Evolutionary conservation across 2,888 invertebrate genomes (phyloP).

Genomic region (Idaea straminata): DNA sequence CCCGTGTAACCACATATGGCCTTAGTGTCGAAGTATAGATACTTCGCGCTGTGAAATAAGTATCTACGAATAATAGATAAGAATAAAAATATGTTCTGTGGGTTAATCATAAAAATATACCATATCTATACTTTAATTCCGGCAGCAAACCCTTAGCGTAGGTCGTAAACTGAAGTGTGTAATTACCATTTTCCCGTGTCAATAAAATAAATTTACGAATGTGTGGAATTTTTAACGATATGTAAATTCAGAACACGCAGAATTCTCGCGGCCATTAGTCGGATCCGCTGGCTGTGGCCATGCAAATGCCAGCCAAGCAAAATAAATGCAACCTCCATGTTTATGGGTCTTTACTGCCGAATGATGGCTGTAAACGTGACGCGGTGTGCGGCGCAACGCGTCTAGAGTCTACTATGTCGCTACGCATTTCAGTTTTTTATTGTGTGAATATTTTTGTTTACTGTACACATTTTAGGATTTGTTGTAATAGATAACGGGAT

Average conservation of each 20-base stretch:
- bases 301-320: conserved; percentile 34
- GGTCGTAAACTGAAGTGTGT: conserved; percentile 19
- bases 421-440: conserved; percentile 14
- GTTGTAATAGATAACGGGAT: background rate
- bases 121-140: background rate
- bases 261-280: conserved; percentile 31
- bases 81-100: background rate
- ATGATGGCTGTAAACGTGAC: conserved; percentile 35
- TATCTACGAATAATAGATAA: too few relatives aligned
- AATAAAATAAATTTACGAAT: conserved; percentile 35
- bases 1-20: too few relatives aligned
- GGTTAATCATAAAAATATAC: background rate
- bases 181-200: conserved; percentile 28
- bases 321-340: conserved; percentile 40
- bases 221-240: conserved; percentile 37
- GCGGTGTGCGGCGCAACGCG: conserved; percentile 2
- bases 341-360: conserved; percentile 37
- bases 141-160: background rate
- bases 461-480: conserved; percentile 1
- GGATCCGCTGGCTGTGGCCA: conserved; percentile 28
- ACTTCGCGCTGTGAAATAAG: too few relatives aligned
- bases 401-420: conserved; percentile 16
- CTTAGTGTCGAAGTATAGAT: too few relatives aligned
- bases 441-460: background rate
- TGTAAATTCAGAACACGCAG: conserved; percentile 33